Evolutionary conservation across 2,113 vertebrate genomes (phyloP).

Genomic region (Nothoprocta perdicaria): DNA sequence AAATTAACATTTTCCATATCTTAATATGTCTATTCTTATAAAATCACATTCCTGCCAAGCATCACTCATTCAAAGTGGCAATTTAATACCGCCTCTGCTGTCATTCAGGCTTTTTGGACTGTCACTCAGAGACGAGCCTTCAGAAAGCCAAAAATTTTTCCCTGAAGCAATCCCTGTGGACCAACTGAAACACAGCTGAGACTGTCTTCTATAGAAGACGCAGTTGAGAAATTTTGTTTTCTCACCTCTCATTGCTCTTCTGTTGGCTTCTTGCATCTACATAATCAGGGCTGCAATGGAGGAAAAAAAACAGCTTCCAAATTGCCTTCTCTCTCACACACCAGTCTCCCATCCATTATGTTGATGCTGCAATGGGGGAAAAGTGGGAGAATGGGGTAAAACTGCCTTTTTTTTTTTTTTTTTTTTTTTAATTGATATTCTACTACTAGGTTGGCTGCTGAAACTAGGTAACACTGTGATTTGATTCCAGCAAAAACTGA

Average conservation of each 20-base stretch:
- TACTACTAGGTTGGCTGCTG: background rate
- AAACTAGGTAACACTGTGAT: background rate
- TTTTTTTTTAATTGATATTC: background rate
- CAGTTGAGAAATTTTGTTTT: background rate
- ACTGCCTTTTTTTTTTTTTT: background rate
- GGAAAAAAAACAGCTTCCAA: background rate
- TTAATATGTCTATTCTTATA: background rate
- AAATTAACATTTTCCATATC: background rate
- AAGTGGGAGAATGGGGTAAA: background rate
- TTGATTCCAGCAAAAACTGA: fast-evolving
- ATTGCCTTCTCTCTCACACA: background rate
- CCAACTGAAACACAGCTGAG: background rate
- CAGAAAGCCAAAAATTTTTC: background rate
- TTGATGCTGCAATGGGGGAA: background rate
- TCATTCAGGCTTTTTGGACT: background rate
- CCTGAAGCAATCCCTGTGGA: background rate
- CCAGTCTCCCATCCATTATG: fast-evolving
- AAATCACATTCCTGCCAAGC: background rate
- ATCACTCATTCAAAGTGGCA: background rate
- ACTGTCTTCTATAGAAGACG: background rate
- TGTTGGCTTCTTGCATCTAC: fast-evolving
- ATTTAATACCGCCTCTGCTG: background rate
- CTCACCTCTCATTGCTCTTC: background rate
- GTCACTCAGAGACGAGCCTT: background rate
- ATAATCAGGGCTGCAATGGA: background rate